phyloP scores from a whole-genome alignment of 35 echinoderm and acorn worm genomes.

The Strongylocentrotus purpuratus region DNA sequence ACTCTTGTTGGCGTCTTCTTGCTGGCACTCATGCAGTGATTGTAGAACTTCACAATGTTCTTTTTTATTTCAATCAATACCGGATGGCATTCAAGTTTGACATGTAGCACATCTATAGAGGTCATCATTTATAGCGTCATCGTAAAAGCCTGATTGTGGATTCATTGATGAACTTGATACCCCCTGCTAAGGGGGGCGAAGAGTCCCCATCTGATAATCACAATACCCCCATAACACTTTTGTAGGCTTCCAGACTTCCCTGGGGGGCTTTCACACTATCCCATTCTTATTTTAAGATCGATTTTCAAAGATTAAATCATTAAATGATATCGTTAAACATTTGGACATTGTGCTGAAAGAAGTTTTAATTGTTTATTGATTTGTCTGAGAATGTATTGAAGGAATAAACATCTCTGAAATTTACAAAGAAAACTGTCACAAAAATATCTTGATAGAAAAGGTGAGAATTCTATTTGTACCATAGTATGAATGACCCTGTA shows the following conservation, averaged over 20 bases:
- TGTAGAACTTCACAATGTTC: neutral
- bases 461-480: too few relatives aligned
- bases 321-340: neutral
- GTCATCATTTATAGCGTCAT: neutral
- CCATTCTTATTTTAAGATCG: neutral
- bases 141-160: neutral
- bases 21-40: neutral
- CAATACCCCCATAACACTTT: neutral
- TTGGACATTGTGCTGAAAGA: neutral
- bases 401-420: too few relatives aligned
- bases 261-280: neutral
- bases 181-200: neutral
- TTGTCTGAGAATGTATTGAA: too few relatives aligned
- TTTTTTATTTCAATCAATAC: neutral
- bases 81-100: neutral
- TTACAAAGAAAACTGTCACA: too few relatives aligned
- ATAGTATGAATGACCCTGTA: too few relatives aligned
- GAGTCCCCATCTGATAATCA: neutral
- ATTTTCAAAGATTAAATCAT: neutral
- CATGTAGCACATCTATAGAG: neutral
- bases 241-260: neutral
- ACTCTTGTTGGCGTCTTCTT: neutral
- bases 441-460: too few relatives aligned
- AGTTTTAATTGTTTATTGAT: too few relatives aligned
- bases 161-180: neutral